Percentiles rank a stretch among this genome's conserved stretches.
Evolutionary conservation across 2,113 vertebrate genomes (phyloP).

Genomic region (Melanocharis versteri): DNA sequence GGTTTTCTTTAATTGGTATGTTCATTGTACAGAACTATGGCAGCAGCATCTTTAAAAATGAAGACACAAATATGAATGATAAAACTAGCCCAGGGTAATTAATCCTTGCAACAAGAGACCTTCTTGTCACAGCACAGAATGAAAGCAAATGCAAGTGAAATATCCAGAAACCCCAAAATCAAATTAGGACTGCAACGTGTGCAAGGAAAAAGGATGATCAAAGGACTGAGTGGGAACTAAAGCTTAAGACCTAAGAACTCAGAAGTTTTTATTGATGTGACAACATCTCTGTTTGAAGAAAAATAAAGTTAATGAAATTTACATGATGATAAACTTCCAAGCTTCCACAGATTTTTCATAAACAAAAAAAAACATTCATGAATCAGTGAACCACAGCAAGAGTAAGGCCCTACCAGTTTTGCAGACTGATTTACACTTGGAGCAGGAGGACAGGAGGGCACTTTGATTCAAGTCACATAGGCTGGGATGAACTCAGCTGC

Average conservation of each 20-base stretch:
- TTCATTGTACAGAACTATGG: not conserved
- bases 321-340: slow-evolving; percentile 30
- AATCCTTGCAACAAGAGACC: not conserved
- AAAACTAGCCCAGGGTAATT: not conserved
- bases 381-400: slow-evolving; percentile 58
- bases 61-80: not conserved
- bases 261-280: slow-evolving; percentile 57
- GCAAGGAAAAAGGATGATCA: not conserved
- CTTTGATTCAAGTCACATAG: not conserved
- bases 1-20: not conserved
- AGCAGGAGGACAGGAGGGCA: not conserved
- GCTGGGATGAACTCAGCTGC: not conserved
- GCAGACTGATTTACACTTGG: not conserved
- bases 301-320: slow-evolving; percentile 48
- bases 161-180: not conserved
- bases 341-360: slow-evolving; percentile 48
- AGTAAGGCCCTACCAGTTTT: slow-evolving; percentile 13
- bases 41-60: not conserved
- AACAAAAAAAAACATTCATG: slow-evolving; percentile 68
- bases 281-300: slow-evolving; percentile 9
- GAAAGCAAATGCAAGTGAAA: not conserved
- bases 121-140: not conserved
- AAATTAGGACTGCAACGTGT: not conserved
- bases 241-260: slow-evolving; percentile 22
- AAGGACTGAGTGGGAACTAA: not conserved